Percentiles rank a stretch among this genome's conserved stretches.
Conservation (phyloP, 53 echinoderm and acorn worm genomes). For the Henricia sp. region DNA sequence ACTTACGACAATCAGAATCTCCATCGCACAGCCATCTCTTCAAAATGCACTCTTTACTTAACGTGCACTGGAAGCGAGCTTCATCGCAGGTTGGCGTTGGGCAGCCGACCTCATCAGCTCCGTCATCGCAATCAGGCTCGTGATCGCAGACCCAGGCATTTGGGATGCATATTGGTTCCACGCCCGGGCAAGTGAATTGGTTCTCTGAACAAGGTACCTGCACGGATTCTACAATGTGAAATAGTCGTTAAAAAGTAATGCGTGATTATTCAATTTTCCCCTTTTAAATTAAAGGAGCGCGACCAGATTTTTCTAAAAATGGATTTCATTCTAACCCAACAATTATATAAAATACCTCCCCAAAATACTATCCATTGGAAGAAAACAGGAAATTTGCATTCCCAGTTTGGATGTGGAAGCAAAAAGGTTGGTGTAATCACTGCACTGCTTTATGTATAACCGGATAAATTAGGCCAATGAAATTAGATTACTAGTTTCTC, state of each 20-base stretch:
- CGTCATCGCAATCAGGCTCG: background rate
- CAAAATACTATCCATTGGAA: background rate
- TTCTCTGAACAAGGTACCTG: background rate
- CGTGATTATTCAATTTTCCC: background rate
- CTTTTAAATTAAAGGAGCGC: background rate
- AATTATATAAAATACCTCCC: background rate
- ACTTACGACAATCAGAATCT: conserved; percentile 64
- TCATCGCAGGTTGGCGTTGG: background rate
- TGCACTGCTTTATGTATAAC: too few relatives aligned
- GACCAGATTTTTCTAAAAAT: background rate
- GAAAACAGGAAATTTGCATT: too few relatives aligned
- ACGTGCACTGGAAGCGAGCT: conserved; percentile 3
- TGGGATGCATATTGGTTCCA: background rate
- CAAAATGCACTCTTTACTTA: conserved; percentile 58
- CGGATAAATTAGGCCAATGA: too few relatives aligned
- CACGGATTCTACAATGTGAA: background rate
- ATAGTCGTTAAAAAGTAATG: background rate
- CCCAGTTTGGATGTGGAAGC: too few relatives aligned
- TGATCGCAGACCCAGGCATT: background rate
- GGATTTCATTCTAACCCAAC: too few relatives aligned
- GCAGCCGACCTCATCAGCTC: conserved; percentile 7
- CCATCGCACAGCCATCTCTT: conserved; percentile 77
- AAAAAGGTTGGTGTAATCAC: too few relatives aligned
- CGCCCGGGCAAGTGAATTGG: conserved; percentile 1
- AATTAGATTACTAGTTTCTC: too few relatives aligned